phyloP scores from a whole-genome alignment of 2,113 vertebrate genomes.

The Arothron firmamentum region DNA sequence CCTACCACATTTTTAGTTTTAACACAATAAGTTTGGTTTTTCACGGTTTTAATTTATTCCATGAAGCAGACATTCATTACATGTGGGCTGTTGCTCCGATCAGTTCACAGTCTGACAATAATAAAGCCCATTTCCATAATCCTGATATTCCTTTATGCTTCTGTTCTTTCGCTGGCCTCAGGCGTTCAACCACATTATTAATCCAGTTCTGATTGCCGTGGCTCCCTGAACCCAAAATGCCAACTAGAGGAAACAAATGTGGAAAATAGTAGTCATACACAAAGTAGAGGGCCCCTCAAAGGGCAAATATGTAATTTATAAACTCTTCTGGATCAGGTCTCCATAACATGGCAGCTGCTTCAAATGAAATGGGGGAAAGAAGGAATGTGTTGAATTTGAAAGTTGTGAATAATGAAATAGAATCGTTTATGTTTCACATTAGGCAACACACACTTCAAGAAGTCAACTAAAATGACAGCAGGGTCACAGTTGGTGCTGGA shows the following conservation, averaged over 20 bases:
- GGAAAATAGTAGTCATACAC: constrained; percentile 57
- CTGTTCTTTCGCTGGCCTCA: constrained; percentile 14
- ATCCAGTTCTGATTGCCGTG: constrained; percentile 45
- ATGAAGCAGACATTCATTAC: not conserved
- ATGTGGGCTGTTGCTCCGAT: not conserved
- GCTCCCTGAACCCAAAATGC: constrained; percentile 51
- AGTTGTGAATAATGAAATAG: constrained; percentile 11
- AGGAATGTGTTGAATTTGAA: constrained; percentile 15
- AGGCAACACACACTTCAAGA: not conserved
- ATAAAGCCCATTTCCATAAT: constrained; percentile 50
- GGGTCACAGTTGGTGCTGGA: not conserved
- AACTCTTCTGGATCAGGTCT: constrained; percentile 34
- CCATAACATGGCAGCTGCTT: constrained; percentile 31
- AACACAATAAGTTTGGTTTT: no score
- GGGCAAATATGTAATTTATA: constrained; percentile 60
- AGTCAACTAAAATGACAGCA: not conserved
- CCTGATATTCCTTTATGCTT: constrained; percentile 33
- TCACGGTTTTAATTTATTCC: no score
- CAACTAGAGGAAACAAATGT: constrained; percentile 34
- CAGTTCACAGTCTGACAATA: constrained; percentile 21
- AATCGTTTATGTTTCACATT: constrained; percentile 4
- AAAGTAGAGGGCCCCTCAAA: constrained; percentile 58
- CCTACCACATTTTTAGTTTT: no score
- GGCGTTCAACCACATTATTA: constrained; percentile 50
- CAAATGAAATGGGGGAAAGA: constrained; percentile 8